These are phyloP conservation scores for Poeciliopsis prolifica DNA, from an alignment of 2,113 vertebrate species.

Conservation along the genomic window DNA sequence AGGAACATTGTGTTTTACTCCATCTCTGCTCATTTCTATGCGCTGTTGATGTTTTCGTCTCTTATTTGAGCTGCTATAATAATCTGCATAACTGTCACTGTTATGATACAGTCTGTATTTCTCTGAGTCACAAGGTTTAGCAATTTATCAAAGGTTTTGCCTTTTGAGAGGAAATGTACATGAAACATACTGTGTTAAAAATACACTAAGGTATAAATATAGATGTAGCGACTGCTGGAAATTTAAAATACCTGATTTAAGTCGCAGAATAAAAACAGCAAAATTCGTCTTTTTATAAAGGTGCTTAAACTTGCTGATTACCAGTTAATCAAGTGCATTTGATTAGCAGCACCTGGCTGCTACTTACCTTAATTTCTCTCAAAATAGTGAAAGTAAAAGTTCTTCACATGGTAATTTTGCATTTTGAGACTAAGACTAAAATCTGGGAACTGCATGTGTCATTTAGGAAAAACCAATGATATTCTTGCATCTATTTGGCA, in stretches of 20 bases:
- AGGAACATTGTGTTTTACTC: constrained; percentile 44
- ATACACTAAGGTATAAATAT: background rate
- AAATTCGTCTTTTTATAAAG: background rate
- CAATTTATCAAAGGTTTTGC: background rate
- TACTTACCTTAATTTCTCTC: background rate
- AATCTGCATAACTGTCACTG: background rate
- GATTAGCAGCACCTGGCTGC: background rate
- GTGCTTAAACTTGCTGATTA: background rate
- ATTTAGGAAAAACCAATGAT: too few species aligned
- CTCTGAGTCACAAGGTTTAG: background rate
- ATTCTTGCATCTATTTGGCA: too few species aligned
- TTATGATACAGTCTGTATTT: background rate
- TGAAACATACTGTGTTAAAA: background rate
- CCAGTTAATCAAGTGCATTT: background rate
- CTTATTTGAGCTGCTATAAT: background rate
- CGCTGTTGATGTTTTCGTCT: background rate
- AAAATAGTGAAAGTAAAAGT: background rate
- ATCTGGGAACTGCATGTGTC: too few species aligned
- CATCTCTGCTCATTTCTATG: constrained; percentile 7
- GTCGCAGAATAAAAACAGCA: background rate
- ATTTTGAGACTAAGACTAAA: background rate
- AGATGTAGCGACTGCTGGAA: background rate
- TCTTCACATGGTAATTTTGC: too few species aligned
- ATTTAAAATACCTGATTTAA: constrained; percentile 2
- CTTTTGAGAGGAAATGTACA: background rate